Conservation (phyloP, 2,113 vertebrate genomes). For the Semnornis frantzii region DNA sequence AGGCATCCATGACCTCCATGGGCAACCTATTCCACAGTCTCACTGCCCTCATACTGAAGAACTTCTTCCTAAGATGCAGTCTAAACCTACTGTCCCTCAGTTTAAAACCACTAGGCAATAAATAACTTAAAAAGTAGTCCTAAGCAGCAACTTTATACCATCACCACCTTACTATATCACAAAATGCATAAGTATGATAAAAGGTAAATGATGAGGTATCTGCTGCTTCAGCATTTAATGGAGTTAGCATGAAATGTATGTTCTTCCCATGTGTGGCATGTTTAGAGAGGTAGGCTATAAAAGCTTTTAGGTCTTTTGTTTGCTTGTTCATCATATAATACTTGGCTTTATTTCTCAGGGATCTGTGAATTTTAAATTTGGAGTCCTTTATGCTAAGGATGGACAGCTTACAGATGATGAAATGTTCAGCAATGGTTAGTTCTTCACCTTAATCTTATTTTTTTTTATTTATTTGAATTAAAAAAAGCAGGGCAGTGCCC, state of each 20-base stretch:
- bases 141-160: background rate
- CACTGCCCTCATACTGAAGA: too few species aligned
- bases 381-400: constrained; percentile 95
- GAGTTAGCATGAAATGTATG: background rate
- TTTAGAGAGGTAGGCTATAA: background rate
- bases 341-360: constrained; percentile 78
- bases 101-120: too few species aligned
- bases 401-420: constrained; percentile 98
- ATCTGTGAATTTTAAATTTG: constrained; percentile 99
- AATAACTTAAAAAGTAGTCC: background rate
- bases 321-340: background rate
- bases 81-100: too few species aligned
- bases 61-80: too few species aligned
- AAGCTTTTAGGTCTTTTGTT: background rate
- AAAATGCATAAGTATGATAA: background rate
- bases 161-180: background rate
- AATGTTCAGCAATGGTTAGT: constrained; percentile 98
- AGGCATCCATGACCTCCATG: too few species aligned
- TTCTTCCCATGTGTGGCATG: background rate
- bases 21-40: too few species aligned
- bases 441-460: background rate
- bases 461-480: background rate
- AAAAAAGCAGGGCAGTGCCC: background rate
- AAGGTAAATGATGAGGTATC: background rate
- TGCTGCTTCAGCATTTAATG: background rate